Base-by-base conservation (phyloP, 2,888 invertebrate species). In the Drosophila imparisetae region DNA sequence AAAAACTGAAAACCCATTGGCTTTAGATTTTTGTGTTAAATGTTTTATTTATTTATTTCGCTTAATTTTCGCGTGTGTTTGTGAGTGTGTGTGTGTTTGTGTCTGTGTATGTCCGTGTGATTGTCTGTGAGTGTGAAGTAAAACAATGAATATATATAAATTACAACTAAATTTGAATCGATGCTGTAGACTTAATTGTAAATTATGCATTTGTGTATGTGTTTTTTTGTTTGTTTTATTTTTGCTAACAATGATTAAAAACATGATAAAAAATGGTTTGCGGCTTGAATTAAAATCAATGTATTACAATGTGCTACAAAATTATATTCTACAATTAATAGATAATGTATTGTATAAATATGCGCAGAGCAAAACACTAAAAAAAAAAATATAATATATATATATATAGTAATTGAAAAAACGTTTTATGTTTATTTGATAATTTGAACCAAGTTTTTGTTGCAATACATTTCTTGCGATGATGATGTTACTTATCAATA, bases 41-140 rank as follows among this genome's bases (percentile, higher is more conserved):
- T 84, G 69, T 81, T 79, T 84, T 71, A 81, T 80, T 89, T 89
- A 85, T 85, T 89, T 87, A 85, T 89, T 86, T 81, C 72, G 68
- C 72, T 68, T 72, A 74, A 77, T 75, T 63, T 69, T 74, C 73
- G 48, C 62, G 53, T 75, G 59, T 63, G 59, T 50, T 36, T 73
- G 40, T 32, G 30, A 55, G 55, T 72, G 50, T 55, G 42, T 61
- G 48, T 66, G 48, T 75, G 57, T 62, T 55, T 48, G 36, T 73
- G 49, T 45, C 18, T 69, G 57, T 70, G 50, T 55, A 54, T 61
- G 36, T 58, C 53, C 53, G 77, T 69, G 77, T 68, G 21, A 45
- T 21, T 21, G 45, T 24, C 21, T 45, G 45, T 45, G 45, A 15
- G 45, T 45, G 15, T 45, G 24, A 4, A 45, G 67, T 74, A 76